Conservation (phyloP, 2,797 vertebrate genomes). For the Erethizon dorsatum region DNA sequence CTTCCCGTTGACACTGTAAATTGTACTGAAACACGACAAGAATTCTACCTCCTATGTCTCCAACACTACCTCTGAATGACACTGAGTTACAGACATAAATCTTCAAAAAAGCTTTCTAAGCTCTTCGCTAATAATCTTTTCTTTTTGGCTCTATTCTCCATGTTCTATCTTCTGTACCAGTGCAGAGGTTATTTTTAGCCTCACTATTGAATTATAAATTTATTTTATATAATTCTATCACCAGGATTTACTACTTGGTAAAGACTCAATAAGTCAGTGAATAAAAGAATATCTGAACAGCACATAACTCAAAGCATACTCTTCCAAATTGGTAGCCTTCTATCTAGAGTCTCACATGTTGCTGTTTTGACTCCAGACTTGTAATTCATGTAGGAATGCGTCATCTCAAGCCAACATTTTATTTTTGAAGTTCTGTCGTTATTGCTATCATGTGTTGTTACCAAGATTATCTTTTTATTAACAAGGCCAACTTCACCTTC, state of each 20-base stretch:
- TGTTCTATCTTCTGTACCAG: slow-evolving; percentile 6
- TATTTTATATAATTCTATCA: slow-evolving; percentile 37
- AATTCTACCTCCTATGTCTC: not conserved
- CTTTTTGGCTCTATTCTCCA: not conserved
- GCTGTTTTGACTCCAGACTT: slow-evolving; percentile 41
- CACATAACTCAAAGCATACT: not conserved
- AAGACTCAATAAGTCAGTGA: slow-evolving; percentile 16
- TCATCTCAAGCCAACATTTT: not conserved
- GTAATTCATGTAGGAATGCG: not conserved
- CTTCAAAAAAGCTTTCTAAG: slow-evolving; percentile 16
- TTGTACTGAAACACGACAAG: not conserved
- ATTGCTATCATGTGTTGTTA: not conserved
- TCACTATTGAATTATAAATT: not conserved
- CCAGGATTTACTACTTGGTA: slow-evolving; percentile 28
- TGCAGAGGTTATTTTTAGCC: slow-evolving; percentile 10
- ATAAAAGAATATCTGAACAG: slow-evolving; percentile 27
- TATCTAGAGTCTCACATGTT: slow-evolving; percentile 33
- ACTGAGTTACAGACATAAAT: not conserved
- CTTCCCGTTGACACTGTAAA: slow-evolving; percentile 51
- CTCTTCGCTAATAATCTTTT: not conserved
- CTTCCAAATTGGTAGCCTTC: slow-evolving; percentile 49
- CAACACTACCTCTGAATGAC: not conserved
- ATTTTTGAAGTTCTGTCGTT: slow-evolving; percentile 49
- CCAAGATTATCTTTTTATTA: slow-evolving; percentile 30
- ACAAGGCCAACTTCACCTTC: slow-evolving; percentile 45